phyloP scores from a whole-genome alignment of 2,888 invertebrate species.

The Malthinus flaveolus region DNA sequence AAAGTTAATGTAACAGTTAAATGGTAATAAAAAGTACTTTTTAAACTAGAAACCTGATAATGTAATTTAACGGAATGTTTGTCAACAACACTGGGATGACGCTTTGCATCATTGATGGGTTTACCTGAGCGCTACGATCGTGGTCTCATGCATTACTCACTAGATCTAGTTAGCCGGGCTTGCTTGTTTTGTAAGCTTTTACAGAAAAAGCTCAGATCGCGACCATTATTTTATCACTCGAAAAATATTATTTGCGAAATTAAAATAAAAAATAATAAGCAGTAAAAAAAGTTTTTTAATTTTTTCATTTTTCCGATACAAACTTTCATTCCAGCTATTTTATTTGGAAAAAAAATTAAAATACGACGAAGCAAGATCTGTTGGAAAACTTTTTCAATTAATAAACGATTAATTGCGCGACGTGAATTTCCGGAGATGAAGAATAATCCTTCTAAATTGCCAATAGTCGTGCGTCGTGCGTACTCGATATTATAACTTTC shows the following conservation, averaged over 20 bases:
- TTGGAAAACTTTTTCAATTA: too few species aligned
- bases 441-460: too few species aligned
- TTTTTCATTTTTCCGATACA: not conserved
- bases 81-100: slow-evolving; percentile 43
- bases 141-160: slow-evolving; percentile 53
- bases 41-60: slow-evolving; percentile 24
- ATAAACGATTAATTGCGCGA: too few species aligned
- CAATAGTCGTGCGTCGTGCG: too few species aligned
- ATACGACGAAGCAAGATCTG: too few species aligned
- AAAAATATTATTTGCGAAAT: not conserved
- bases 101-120: slow-evolving; percentile 52
- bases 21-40: slow-evolving; percentile 7
- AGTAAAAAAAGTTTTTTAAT: not conserved
- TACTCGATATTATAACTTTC: too few species aligned
- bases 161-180: slow-evolving; percentile 50
- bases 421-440: too few species aligned
- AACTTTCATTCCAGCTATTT: too few species aligned
- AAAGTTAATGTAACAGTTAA: slow-evolving; percentile 3
- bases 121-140: slow-evolving; percentile 49
- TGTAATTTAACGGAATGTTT: slow-evolving; percentile 31
- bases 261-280: too few species aligned
- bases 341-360: too few species aligned
- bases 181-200: slow-evolving; percentile 39
- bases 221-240: slow-evolving; percentile 28
- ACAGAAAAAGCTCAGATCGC: slow-evolving; percentile 37